Conservation (phyloP, 2,797 vertebrate genomes). For the Brachymystax lenok region DNA sequence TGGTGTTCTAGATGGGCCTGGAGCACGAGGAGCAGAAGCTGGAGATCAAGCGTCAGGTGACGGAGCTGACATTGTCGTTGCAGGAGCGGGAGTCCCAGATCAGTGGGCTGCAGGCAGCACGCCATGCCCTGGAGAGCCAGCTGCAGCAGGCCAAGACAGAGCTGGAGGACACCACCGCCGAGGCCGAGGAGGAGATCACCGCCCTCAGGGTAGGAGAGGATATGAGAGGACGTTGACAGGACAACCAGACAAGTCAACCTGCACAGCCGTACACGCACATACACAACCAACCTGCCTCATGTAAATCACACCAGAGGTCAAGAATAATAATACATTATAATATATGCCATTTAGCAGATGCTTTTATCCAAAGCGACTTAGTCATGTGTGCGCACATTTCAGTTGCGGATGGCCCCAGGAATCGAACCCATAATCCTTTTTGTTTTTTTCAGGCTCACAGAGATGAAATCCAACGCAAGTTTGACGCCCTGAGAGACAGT, state of each 20-base stretch:
- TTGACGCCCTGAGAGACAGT: conserved; percentile 96
- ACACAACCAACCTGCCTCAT: not conserved
- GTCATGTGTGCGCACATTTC: too few species aligned
- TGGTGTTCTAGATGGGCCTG: conserved; percentile 83
- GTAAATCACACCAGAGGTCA: not conserved
- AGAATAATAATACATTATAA: too few species aligned
- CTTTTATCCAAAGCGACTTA: too few species aligned
- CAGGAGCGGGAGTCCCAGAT: conserved; percentile 94
- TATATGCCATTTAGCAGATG: too few species aligned
- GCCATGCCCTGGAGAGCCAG: conserved; percentile 88
- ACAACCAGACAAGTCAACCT: not conserved
- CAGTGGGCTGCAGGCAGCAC: conserved; percentile 86
- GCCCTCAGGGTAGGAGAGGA: conserved; percentile 84
- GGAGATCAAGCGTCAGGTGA: conserved; percentile 92
- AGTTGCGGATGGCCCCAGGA: too few species aligned
- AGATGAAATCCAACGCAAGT: conserved; percentile 97
- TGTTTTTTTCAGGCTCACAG: conserved; percentile 85
- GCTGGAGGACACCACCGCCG: conserved; percentile 92
- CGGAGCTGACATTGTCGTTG: conserved; percentile 89
- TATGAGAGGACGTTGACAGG: conserved; percentile 60
- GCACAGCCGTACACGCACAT: not conserved
- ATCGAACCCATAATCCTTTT: not conserved
- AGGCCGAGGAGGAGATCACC: conserved; percentile 94
- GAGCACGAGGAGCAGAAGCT: conserved; percentile 94
- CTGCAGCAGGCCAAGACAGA: conserved; percentile 92